These are phyloP conservation scores for Alaudala cheleensis DNA, from an alignment of 2,113 vertebrate genomes.

Conservation along the genomic window DNA sequence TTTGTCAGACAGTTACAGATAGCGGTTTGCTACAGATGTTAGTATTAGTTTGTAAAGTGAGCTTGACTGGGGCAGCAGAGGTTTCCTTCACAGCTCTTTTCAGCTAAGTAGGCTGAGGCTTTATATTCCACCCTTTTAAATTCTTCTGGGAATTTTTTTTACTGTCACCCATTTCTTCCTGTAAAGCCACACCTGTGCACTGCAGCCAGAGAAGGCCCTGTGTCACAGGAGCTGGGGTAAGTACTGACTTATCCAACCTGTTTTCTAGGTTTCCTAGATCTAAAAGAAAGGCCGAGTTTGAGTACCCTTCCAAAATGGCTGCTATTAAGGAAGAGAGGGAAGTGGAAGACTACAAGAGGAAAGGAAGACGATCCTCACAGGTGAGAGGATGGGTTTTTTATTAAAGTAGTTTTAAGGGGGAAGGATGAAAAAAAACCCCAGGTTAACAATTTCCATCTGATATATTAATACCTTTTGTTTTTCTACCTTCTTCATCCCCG, in stretches of 20 bases:
- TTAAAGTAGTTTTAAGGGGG: background rate
- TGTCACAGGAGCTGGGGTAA: background rate
- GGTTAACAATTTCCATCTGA: background rate
- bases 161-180: background rate
- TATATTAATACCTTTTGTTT: background rate
- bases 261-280: conserved; percentile 66
- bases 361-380: conserved; percentile 73
- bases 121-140: background rate
- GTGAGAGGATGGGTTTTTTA: conserved; percentile 15
- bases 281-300: conserved; percentile 57
- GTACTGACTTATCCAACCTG: conserved; percentile 56
- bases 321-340: conserved; percentile 69
- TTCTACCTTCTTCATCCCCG: background rate
- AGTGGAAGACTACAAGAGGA: conserved; percentile 73
- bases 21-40: background rate
- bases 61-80: background rate
- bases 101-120: background rate
- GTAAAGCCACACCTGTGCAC: background rate
- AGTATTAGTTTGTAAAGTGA: background rate
- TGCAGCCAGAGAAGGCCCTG: background rate
- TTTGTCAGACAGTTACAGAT: background rate
- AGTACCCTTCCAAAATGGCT: conserved; percentile 67
- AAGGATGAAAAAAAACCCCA: background rate
- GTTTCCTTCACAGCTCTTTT: background rate
- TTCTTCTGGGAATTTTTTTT: background rate